Evolutionary conservation across 2,888 invertebrate genomes (phyloP), one percentile per base, ranked within the genome.

Genomic region (Bombylius major): DNA sequence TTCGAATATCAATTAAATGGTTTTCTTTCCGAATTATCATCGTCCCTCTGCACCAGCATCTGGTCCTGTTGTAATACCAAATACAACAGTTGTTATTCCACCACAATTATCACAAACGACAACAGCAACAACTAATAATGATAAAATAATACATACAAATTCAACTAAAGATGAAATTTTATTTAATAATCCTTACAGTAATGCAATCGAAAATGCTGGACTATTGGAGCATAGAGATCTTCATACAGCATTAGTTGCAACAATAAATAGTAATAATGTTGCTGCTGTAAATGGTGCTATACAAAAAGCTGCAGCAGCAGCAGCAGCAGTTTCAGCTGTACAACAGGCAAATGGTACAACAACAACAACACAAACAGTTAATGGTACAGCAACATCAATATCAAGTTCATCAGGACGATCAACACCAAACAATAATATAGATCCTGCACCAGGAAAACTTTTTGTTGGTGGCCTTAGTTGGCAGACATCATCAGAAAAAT

Each of bases 391-490:
- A 60, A 77, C 77, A 62, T 79, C 81, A 64, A 78, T 82, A 65
- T 79, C 79, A 51, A 74, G 77, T 57, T 86, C 87, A 52, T 88
- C 87, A 31, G 88, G 87, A 11, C 81, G 86, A 59, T 87, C 86
- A 56, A 87, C 87, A 51, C 88, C 87, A 44, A 82, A 77, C 66
- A 75, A 77, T 70, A 72, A 80, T 1, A 77, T 79, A 59, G 84
- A 84, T 68, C 84, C 84, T 4, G 88, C 89, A 4, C 89, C 89
- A 4, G 87, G 87, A 64, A 93, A 92, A 74, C 82, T 92, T 52
- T 92, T 92, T 68, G 92, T 92, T 51, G 92, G 92, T 5, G 93
- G 93, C 0, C 82, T 93, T 59, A 91, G 91, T 72, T 93, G 92
- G 92, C 91, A 92, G 76, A 93, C 93, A 23, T 89, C 90, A 68